These are phyloP conservation scores for Corynorhinus townsendii DNA, from an alignment of 2,113 vertebrate genomes.

Conservation along the genomic window DNA sequence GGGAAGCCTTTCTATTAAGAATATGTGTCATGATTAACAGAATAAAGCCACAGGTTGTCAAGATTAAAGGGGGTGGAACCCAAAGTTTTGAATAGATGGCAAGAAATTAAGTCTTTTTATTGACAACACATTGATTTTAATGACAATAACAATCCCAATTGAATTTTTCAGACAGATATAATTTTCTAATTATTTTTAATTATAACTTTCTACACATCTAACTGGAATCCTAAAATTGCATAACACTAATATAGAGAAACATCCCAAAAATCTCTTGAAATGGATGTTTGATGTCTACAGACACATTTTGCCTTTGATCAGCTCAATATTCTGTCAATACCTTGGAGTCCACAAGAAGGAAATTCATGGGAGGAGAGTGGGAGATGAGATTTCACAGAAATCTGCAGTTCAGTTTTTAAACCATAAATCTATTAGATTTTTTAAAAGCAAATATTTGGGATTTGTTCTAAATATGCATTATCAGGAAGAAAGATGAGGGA, in stretches of 20 bases:
- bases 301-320: constrained; percentile 9
- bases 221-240: not conserved
- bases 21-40: constrained; percentile 14
- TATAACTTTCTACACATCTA: not conserved
- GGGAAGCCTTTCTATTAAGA: not conserved
- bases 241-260: not conserved
- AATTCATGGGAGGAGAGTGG: not conserved
- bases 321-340: not conserved
- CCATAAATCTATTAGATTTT: constrained; percentile 7
- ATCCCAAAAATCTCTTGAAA: not conserved
- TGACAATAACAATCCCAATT: not conserved
- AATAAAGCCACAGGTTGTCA: not conserved
- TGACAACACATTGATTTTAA: not conserved
- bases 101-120: not conserved
- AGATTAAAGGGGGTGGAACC: not conserved
- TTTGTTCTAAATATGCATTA: constrained; percentile 19
- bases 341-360: not conserved
- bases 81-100: not conserved
- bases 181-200: constrained; percentile 3
- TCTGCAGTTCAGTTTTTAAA: constrained; percentile 21
- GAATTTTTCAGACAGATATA: constrained; percentile 16
- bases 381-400: not conserved
- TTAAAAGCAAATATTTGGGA: not conserved
- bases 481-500: constrained; percentile 8
- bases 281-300: not conserved